A percentile compares a stretch with the other conserved stretches of the same genome.
Conservation (phyloP, 2,113 vertebrate genomes). For the Osmerus mordax region DNA sequence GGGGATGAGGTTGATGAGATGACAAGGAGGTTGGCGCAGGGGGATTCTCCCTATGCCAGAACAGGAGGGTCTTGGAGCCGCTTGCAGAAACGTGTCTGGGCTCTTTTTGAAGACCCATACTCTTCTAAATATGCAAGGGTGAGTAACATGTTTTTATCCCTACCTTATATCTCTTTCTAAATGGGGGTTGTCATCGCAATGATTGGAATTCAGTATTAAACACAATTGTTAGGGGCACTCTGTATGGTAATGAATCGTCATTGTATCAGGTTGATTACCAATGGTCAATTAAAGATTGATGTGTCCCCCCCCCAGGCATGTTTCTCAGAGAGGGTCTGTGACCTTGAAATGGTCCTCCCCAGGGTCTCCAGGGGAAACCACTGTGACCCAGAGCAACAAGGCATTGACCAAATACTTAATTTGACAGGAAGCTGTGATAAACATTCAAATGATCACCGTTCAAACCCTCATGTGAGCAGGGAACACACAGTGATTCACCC, state of each 20-base stretch:
- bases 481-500: background rate
- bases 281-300: too few species aligned
- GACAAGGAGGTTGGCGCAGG: slow-evolving; percentile 84
- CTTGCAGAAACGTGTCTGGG: slow-evolving; percentile 88
- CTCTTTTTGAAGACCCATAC: slow-evolving; percentile 88
- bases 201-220: background rate
- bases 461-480: slow-evolving; percentile 19
- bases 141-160: slow-evolving; percentile 54
- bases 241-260: background rate
- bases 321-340: too few species aligned
- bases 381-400: too few species aligned
- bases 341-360: too few species aligned
- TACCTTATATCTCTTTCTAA: background rate
- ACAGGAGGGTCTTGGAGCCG: slow-evolving; percentile 80
- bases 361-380: too few species aligned
- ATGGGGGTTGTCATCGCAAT: background rate
- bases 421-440: slow-evolving; percentile 23
- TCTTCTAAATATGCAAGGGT: slow-evolving; percentile 90
- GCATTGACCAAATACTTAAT: background rate
- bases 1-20: slow-evolving; percentile 84
- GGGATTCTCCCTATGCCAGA: slow-evolving; percentile 81
- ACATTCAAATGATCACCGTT: slow-evolving; percentile 23
- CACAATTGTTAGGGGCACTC: background rate
- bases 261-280: too few species aligned
- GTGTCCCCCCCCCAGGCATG: too few species aligned